Conservation (phyloP, 2,888 invertebrate species). For the Lycia hirtaria region DNA sequence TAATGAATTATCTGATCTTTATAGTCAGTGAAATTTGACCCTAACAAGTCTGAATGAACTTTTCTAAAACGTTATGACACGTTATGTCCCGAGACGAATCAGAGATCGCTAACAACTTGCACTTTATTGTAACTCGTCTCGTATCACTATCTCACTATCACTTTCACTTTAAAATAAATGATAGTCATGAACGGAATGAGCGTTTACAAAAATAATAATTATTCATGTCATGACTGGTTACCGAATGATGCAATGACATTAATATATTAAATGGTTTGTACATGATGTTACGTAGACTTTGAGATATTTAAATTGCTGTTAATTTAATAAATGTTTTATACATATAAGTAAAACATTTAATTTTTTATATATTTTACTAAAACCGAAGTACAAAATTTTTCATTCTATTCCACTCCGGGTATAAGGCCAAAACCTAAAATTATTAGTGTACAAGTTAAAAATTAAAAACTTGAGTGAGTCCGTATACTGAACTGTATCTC, state of each 20-base stretch:
- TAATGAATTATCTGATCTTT: neutral
- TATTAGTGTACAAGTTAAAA: too few relatives aligned
- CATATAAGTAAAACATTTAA: too few relatives aligned
- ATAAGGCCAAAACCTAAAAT: too few relatives aligned
- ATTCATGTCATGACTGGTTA: constrained; percentile 33
- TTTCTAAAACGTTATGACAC: constrained; percentile 34
- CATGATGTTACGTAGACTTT: neutral
- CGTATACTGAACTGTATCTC: too few relatives aligned
- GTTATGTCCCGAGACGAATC: constrained; percentile 35
- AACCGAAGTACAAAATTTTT: too few relatives aligned
- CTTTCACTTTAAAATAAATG: constrained; percentile 49
- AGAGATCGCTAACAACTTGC: constrained; percentile 36
- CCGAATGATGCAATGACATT: constrained; percentile 6
- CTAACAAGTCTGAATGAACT: constrained; percentile 5
- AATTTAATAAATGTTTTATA: too few relatives aligned
- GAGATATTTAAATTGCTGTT: too few relatives aligned
- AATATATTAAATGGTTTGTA: neutral
- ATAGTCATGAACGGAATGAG: constrained; percentile 32
- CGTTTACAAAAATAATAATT: constrained; percentile 40
- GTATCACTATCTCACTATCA: constrained; percentile 41
- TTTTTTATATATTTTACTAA: too few relatives aligned
- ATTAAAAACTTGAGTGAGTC: too few relatives aligned
- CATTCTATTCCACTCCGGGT: too few relatives aligned
- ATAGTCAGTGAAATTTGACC: constrained; percentile 12
- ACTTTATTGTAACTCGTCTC: constrained; percentile 31